Percentiles rank a stretch among this genome's conserved stretches.
Conservation (phyloP, 2,113 vertebrate species). For the Labrus mixtus region DNA sequence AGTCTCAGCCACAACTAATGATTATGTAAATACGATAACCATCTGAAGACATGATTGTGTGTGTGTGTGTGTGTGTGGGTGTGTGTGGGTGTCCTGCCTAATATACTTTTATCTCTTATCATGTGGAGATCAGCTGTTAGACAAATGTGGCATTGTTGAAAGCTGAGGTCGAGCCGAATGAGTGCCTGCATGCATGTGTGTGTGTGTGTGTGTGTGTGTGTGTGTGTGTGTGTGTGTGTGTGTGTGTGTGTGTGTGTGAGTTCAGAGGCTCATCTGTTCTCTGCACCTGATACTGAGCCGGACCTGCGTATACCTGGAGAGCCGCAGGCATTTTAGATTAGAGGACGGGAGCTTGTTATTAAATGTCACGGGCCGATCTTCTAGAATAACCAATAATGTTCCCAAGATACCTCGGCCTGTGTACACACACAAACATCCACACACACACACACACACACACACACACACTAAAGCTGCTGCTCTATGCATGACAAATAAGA, state of each 20-base stretch:
- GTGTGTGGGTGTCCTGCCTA: constrained; percentile 46
- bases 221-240: no score
- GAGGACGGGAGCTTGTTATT: constrained; percentile 59
- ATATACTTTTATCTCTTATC: constrained; percentile 71
- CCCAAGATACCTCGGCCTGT: background rate
- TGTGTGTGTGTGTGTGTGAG: background rate
- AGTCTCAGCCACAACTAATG: constrained; percentile 65
- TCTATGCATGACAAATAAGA: background rate
- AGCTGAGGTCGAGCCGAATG: constrained; percentile 32
- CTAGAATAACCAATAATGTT: constrained; percentile 75
- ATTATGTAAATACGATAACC: constrained; percentile 71
- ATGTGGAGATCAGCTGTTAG: constrained; percentile 61
- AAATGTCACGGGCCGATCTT: constrained; percentile 72
- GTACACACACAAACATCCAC: constrained; percentile 22
- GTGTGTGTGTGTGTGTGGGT: constrained; percentile 28
- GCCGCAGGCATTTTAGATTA: constrained; percentile 58
- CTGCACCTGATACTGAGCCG: constrained; percentile 59
- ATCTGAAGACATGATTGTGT: constrained; percentile 55
- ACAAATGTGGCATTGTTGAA: constrained; percentile 73
- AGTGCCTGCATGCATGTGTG: constrained; percentile 21
- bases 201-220: constrained; percentile 24
- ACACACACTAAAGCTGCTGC: no score
- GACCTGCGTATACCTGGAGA: constrained; percentile 41
- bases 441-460: background rate
- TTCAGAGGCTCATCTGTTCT: constrained; percentile 58